Base-by-base conservation (phyloP, 2,888 invertebrate genomes). In the Epinotia ramella region DNA sequence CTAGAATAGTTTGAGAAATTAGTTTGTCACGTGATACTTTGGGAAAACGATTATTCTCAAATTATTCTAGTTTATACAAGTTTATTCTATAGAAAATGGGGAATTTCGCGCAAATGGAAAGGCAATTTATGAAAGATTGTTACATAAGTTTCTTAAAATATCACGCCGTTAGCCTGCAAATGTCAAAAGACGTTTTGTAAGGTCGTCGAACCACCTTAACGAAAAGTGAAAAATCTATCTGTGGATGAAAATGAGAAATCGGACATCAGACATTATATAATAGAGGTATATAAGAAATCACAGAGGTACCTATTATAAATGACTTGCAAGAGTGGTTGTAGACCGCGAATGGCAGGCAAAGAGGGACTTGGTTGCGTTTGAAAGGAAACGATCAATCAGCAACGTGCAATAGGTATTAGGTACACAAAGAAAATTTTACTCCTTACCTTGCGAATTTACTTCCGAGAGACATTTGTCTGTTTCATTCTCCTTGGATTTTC, bases 371-470 rank as follows among this genome's bases (percentile, higher is more conserved):
- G 53, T 18, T 20, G 40, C 40, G 57, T 44, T 33, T 57, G 62
- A 63, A 44, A 49, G 24, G 18, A 60, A 24, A 69, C 65, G 49
- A 74, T 67, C 66, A 53, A 66, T 67, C 66, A 66, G 53, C 53
- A 68, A 53, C 44, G 46, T 56, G 28, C 71, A 33, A 71, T 67
- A 63, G 71, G 65, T 46, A 33, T 44, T 71, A 63, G 68, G 65
- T 46, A 33, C 40, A 28, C 69, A 72, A 63, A 62, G 49, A n/a
- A 62, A 73, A 67, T 70, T 66, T 73, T 65, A 56, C 18, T 62
- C 59, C 7, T 67, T 73, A 68, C 66, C 53, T 53, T 66, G 28
- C 28, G 28, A 66, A 66, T 53, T 53, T 53, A n/a, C 66, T 66
- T 33, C 18, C 5, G 11, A 28, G 18, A 66, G 53, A 13, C 33